These are phyloP conservation scores for Hypomecis atomaria DNA, from an alignment of 2,888 invertebrate genomes.

Conservation along the genomic window DNA sequence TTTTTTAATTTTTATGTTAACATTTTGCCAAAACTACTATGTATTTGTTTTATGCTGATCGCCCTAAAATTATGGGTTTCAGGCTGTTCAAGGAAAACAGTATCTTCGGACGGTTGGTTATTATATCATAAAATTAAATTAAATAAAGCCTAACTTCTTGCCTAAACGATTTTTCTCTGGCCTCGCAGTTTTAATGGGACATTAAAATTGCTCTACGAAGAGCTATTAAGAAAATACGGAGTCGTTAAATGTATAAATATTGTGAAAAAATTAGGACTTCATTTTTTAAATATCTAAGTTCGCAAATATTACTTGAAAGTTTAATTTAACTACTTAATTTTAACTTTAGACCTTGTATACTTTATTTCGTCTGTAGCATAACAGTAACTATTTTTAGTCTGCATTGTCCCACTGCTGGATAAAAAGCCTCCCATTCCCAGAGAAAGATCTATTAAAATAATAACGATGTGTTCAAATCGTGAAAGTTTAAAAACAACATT, in stretches of 20 bases:
- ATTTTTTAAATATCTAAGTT: too few relatives aligned
- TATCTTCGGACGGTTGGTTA: constrained; percentile 8
- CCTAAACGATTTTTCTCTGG: background rate
- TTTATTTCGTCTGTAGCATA: too few relatives aligned
- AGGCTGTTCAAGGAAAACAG: constrained; percentile 6
- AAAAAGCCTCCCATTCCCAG: too few relatives aligned
- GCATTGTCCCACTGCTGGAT: too few relatives aligned
- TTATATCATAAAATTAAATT: constrained; percentile 5
- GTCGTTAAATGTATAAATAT: background rate
- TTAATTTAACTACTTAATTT: too few relatives aligned
- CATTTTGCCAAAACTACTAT: constrained; percentile 5
- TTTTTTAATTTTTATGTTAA: constrained; percentile 14
- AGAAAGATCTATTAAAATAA: too few relatives aligned
- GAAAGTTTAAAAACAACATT: too few relatives aligned
- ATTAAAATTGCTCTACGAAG: background rate
- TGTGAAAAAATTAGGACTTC: background rate
- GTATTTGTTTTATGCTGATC: constrained; percentile 17
- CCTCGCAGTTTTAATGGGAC: background rate
- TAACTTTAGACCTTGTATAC: too few relatives aligned
- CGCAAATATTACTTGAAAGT: too few relatives aligned
- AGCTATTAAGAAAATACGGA: background rate
- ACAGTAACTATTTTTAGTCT: too few relatives aligned
- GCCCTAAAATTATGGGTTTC: constrained; percentile 15
- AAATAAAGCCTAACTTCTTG: background rate
- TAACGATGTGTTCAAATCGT: too few relatives aligned